Evolutionary conservation across 2,113 vertebrate species (phyloP), one percentile per base, ranked within the genome.

Genomic region (Trichechus manatus): DNA sequence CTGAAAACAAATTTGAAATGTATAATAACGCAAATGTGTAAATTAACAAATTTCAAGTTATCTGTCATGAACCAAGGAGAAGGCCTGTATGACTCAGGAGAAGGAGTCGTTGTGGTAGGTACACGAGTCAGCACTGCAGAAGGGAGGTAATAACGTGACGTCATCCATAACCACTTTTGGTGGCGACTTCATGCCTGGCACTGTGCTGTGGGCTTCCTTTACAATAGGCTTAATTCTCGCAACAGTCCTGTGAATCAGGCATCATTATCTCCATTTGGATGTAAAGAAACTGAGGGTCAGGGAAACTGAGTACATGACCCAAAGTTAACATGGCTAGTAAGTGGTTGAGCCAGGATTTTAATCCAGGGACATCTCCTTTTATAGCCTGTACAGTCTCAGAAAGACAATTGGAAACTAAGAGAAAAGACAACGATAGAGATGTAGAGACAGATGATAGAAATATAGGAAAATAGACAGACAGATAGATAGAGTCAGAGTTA

Each of bases 1-100:
- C 39, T 82, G 72, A 94, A 97, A 92, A 94, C 1, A 88, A 72
- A 79, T 42, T 50, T 84, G 64, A 93, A 93, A 85, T 79, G 19
- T 3, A 82, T 63, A 77, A 89, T 29, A 82, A 82, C 47, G 10
- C 6, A 87, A 87, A 39, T 33, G 27, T 70, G 29, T 36, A 87
- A 87, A 56, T 75, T 59, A 85, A 53, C 68, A 11, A n/a, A 22
- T 36, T 68, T 72, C 23, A 80, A 25, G 42, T 70, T 80, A 50
- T 14, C 47, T 53, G 36, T 78, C 81, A 82, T 50, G 68, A 94
- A 33, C 27, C 22, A 66, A 93, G 17, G 66, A 56, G 50, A 91
- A 83, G 77, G 2, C 6, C 14, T 22, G 0, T n/a, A 29, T 53
- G 61, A 56, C n/a, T 15, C 9, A 91, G 74, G 39, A 59, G 92